Evolutionary conservation across 2,113 vertebrate species (phyloP), one percentile per base, ranked within the genome.

Genomic region (Cygnus atratus): DNA sequence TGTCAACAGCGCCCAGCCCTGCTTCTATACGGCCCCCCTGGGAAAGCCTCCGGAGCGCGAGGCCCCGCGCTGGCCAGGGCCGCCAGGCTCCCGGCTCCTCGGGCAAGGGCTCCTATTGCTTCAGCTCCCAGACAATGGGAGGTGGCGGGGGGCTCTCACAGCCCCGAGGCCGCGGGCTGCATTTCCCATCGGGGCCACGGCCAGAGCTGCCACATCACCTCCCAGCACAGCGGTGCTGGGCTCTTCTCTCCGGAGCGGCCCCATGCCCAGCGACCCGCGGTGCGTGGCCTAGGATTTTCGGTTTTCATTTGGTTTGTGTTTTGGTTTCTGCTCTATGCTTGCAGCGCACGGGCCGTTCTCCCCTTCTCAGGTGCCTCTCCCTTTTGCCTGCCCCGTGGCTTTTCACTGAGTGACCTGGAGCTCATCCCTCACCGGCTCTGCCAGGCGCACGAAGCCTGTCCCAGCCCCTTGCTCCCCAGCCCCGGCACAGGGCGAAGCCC

Each of bases 201-300:
- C 55, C 74, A 28, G 33, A n/a, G 68, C 55, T 3, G 3, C 83
- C 46, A 10, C 1, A 2, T 61, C 41, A 67, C 46, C 82, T 55
- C 87, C 14, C 0, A 1, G 65, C 8, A 4, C 43, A 54, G 25
- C 37, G 10, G 19, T 11, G 31, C 55, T 7, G 31, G 17, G 29
- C 55, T 58, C 29, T 55, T 44, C 28, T 33, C 29, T 33, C 55
- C 10, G 10, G 50, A 52, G 50, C 24, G 7, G 50, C 50, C 35
- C 18, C 0, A 0, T 16, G 16, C 21, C 43, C 4, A 0, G 31
- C 9, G 17, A 26, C n/a, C 48, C 2, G 0, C 0, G 1, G 39
- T 4, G 28, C 18, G 3, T 11, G 15, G 70, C 26, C 33, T 48
- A 22, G 20, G 46, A 21, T 48, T 22, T 48, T 48, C 22, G 46